These are phyloP conservation scores for Cosmopolites sordidus DNA, from an alignment of 2,888 invertebrate genomes.

Conservation along the genomic window DNA sequence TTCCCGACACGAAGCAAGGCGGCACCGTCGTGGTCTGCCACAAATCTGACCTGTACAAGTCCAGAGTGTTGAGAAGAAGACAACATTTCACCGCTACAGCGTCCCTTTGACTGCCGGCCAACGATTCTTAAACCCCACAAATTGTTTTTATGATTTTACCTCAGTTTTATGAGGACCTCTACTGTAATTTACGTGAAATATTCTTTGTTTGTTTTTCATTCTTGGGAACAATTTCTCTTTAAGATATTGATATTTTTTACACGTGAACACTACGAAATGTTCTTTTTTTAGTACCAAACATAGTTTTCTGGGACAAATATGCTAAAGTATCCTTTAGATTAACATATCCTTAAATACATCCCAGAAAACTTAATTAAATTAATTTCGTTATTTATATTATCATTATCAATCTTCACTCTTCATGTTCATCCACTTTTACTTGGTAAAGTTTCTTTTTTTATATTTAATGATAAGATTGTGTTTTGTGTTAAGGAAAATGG, in stretches of 20 bases:
- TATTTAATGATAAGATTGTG: slow-evolving; percentile 26
- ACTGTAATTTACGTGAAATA: too few species aligned
- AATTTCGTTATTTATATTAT: neutral
- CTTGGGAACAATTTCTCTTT: neutral
- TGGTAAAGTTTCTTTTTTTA: neutral
- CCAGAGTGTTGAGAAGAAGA: slow-evolving; percentile 54
- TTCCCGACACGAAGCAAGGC: slow-evolving; percentile 48
- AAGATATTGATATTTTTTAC: neutral
- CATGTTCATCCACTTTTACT: neutral
- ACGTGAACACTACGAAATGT: slow-evolving; percentile 7
- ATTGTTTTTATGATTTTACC: slow-evolving; percentile 21
- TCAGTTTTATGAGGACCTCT: slow-evolving; percentile 43
- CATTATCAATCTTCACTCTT: neutral
- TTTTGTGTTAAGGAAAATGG: slow-evolving; percentile 41
- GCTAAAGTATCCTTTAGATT: neutral
- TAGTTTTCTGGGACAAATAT: neutral
- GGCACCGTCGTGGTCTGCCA: slow-evolving; percentile 60
- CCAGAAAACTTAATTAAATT: neutral
- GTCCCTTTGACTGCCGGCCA: slow-evolving; percentile 61
- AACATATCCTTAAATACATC: neutral
- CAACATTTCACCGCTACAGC: slow-evolving; percentile 60
- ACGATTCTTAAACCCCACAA: slow-evolving; percentile 27
- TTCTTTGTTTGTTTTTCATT: neutral
- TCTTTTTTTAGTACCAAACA: neutral
- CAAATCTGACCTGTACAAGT: slow-evolving; percentile 57